Evolutionary conservation across 1,140 invertebrate species (phyloP), one percentile per base, ranked within the genome.

Genomic region (Bombus vancouverensis): DNA sequence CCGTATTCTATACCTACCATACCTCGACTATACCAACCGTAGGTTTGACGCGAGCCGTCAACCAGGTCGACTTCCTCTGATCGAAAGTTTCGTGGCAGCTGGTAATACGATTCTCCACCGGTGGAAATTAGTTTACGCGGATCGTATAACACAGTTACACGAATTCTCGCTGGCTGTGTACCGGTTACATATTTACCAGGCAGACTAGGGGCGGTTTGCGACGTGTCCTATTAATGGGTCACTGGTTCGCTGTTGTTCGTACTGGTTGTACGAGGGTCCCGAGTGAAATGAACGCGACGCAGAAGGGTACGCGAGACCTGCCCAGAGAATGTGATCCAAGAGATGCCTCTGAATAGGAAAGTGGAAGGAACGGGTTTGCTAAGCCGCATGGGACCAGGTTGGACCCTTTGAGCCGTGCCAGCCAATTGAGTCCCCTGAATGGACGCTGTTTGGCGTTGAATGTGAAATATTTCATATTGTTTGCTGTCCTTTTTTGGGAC

Each of bases 211-310:
- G 25, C 68, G 68, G 37, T 74, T 9, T 53, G 25, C 37, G 37
- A 25, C 57, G 75, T 77, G 75, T 65, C n/a, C 81, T 65, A 25
- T 83, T 83, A 83, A 83, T 53, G 81, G 73, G 73, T 83, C 81
- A 83, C 18, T 65, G 73, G 57, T 76, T 83, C 72, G 57, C 18
- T 57, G 80, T 73, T 42, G 80, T 73, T 81, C 68, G 44, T 53
- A 53, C 68, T 73, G 53, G 47, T 37, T 42, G 47, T 59, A 28
- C 59, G 37, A 78, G n/a, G 32, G 18, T n/a, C 13, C 13, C 15
- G 34, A 12, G 28, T 28, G 34, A 10, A 8, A 25, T 28, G 39
- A 39, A 28, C 12, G 13, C 6, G 53, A 57, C 47, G 34, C 32
- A 77, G 34, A 62, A 42, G 76, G 75, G 75, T 42, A 44, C 13